A percentile compares a stretch with the other conserved stretches of the same genome.
Evolutionary conservation across 2,888 invertebrate genomes (phyloP).

Genomic region (Halictus ligatus): DNA sequence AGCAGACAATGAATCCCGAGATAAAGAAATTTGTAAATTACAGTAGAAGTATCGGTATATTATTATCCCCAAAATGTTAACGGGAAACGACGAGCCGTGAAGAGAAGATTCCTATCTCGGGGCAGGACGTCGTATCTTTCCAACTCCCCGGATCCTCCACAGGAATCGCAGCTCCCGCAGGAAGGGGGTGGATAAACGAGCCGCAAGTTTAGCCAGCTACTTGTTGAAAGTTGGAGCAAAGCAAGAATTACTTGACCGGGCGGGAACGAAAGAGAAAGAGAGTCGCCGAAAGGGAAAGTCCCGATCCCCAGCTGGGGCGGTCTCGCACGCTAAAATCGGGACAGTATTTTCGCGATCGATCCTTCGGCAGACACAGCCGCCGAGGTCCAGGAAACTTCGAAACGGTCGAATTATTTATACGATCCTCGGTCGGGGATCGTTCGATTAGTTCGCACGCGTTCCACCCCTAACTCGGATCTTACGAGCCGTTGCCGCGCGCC

Average conservation of each 20-base stretch:
- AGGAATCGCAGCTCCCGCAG: not conserved
- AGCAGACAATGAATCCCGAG: too few relatives aligned
- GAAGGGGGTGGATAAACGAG: not conserved
- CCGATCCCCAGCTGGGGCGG: conserved; percentile 1
- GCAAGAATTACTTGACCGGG: conserved; percentile 8
- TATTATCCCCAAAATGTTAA: not conserved
- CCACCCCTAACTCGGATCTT: conserved; percentile 42
- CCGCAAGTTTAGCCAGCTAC: conserved; percentile 26
- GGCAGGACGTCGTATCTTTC: not conserved
- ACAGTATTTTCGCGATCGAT: not conserved
- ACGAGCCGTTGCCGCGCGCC: conserved; percentile 45
- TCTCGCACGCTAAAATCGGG: conserved; percentile 2
- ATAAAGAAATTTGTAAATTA: not conserved
- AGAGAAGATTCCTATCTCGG: not conserved
- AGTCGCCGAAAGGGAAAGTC: conserved; percentile 39
- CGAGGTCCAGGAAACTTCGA: not conserved
- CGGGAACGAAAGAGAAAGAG: not conserved
- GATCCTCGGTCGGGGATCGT: conserved; percentile 2
- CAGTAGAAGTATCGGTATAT: not conserved
- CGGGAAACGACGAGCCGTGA: not conserved
- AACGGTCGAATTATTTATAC: not conserved
- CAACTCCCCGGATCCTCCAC: not conserved
- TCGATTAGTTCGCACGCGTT: conserved; percentile 18
- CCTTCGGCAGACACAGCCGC: not conserved
- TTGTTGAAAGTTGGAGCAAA: conserved; percentile 41